Evolutionary conservation across 1,140 invertebrate species (phyloP).

Genomic region (Euborellia annulipes): DNA sequence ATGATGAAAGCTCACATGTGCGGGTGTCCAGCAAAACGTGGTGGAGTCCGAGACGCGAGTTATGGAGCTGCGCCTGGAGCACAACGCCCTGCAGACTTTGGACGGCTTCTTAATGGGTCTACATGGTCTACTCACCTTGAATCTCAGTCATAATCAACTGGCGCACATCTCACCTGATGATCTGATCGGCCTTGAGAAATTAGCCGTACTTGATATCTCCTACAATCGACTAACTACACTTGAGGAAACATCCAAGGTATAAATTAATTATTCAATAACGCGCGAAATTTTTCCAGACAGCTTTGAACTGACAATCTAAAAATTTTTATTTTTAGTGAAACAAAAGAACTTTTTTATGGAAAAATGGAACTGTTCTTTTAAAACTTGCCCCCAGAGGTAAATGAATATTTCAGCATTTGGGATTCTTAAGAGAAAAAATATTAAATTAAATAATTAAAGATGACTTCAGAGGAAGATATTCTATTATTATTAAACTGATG

Average conservation of each 20-base stretch:
- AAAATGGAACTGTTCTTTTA: too few relatives aligned
- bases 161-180: constrained; percentile 53
- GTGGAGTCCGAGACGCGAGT: constrained; percentile 52
- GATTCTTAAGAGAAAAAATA: too few relatives aligned
- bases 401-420: too few relatives aligned
- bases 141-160: constrained; percentile 55
- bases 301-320: background rate
- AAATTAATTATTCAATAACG: constrained; percentile 5
- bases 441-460: too few relatives aligned
- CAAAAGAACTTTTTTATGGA: too few relatives aligned
- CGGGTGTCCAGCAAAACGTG: constrained; percentile 37
- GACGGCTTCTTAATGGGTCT: constrained; percentile 56
- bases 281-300: too few relatives aligned
- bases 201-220: constrained; percentile 56
- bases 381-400: too few relatives aligned
- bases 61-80: constrained; percentile 49
- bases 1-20: too few relatives aligned
- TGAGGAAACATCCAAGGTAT: constrained; percentile 63
- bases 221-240: constrained; percentile 56
- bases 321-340: too few relatives aligned
- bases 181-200: constrained; percentile 49
- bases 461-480: too few relatives aligned
- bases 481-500: too few relatives aligned
- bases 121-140: constrained; percentile 47
- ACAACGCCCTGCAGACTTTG: constrained; percentile 50